Percentiles rank a stretch among this genome's conserved stretches.
Conservation (phyloP, 1,140 invertebrate species). For the Lerema accius region DNA sequence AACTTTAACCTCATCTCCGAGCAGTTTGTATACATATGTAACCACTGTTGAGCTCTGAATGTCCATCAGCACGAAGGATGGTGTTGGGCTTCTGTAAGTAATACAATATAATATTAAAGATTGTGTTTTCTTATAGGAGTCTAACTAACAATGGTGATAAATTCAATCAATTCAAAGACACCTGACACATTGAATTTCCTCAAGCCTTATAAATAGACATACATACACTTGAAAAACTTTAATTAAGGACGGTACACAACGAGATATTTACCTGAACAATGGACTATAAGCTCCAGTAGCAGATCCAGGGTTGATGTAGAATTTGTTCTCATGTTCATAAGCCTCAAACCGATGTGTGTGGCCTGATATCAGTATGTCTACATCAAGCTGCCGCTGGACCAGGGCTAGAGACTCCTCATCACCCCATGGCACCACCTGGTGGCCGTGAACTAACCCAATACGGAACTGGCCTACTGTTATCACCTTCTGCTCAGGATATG, state of each 20-base stretch:
- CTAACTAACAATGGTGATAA: too few relatives aligned
- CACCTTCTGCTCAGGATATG: conserved; percentile 99
- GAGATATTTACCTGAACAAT: conserved; percentile 91
- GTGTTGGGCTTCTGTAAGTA: conserved; percentile 91
- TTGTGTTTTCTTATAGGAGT: too few relatives aligned
- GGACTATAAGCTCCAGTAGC: conserved; percentile 99
- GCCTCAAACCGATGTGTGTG: conserved; percentile 99
- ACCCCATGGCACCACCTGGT: conserved; percentile 98
- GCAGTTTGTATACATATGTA: conserved; percentile 98
- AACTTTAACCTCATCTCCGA: conserved; percentile 99
- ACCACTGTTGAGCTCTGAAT: conserved; percentile 99
- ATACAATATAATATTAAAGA: too few relatives aligned
- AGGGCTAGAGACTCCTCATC: conserved; percentile 96
- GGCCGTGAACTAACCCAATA: conserved; percentile 98
- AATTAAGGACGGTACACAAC: too few relatives aligned
- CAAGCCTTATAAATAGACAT: too few relatives aligned
- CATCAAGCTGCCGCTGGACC: conserved; percentile 98
- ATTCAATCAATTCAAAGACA: too few relatives aligned
- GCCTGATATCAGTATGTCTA: conserved; percentile 99
- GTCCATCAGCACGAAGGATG: conserved; percentile 99
- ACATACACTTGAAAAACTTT: too few relatives aligned
- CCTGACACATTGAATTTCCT: too few relatives aligned
- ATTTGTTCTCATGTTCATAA: conserved; percentile 99
- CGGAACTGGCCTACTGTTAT: conserved; percentile 99
- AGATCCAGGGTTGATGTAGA: conserved; percentile 99